Conservation (phyloP, 1,140 invertebrate species). For the Penaeus chinensis region DNA sequence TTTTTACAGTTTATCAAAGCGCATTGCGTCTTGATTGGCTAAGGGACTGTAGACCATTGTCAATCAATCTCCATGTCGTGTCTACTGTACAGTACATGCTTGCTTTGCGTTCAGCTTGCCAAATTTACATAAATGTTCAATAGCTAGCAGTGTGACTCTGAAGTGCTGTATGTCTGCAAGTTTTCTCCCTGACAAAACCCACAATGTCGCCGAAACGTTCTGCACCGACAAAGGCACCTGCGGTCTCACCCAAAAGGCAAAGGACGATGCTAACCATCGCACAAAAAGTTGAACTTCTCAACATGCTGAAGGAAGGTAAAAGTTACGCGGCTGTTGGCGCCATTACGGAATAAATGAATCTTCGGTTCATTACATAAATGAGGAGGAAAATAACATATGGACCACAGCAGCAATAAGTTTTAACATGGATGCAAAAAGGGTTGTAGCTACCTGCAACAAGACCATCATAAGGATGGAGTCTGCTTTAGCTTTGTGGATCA, state of each 20-base stretch:
- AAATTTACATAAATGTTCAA: too few relatives aligned
- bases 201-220: slow-evolving; percentile 19
- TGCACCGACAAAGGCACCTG: slow-evolving; percentile 21
- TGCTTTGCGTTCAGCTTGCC: not conserved
- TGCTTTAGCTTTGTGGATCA: not conserved
- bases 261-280: slow-evolving; percentile 57
- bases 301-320: slow-evolving; percentile 56
- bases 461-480: not conserved
- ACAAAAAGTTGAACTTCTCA: slow-evolving; percentile 49
- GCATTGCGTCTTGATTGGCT: not conserved
- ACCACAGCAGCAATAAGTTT: slow-evolving; percentile 4
- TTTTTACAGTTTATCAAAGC: not conserved
- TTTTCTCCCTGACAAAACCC: not conserved
- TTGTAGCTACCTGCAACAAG: slow-evolving; percentile 21
- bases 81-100: not conserved
- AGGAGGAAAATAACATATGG: not conserved
- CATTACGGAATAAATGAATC: slow-evolving; percentile 50
- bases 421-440: not conserved
- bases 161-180: too few relatives aligned
- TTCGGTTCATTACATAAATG: not conserved
- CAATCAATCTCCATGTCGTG: not conserved
- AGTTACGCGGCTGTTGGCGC: slow-evolving; percentile 37
- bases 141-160: not conserved
- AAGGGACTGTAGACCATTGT: not conserved
- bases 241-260: slow-evolving; percentile 9